A percentile compares a stretch with the other conserved stretches of the same genome.
Evolutionary conservation across 2,113 vertebrate species (phyloP).

Genomic region (Mesitornis unicolor): DNA sequence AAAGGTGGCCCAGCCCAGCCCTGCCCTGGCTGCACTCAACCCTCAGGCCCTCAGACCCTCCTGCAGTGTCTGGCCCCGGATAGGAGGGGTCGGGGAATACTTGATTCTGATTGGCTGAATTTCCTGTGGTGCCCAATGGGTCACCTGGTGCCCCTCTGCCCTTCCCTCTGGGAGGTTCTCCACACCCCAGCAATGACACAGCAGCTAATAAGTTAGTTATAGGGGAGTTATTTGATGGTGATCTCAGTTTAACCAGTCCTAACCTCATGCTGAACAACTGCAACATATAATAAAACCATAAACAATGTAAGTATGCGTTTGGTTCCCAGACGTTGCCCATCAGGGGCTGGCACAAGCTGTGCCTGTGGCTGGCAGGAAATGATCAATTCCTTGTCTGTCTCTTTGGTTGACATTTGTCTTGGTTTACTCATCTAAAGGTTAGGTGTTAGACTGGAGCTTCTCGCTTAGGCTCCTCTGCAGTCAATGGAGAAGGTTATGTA

Average conservation of each 20-base stretch:
- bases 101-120: neutral
- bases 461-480: neutral
- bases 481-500: fast-evolving
- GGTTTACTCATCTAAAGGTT: neutral
- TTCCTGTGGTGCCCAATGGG: fast-evolving
- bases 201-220: neutral
- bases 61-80: neutral
- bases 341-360: neutral
- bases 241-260: neutral
- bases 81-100: fast-evolving
- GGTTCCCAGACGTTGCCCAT: neutral
- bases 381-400: neutral
- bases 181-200: fast-evolving
- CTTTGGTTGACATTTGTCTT: neutral
- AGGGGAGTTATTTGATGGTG: neutral
- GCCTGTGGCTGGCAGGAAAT: neutral
- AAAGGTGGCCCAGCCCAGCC: too few relatives aligned
- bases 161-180: neutral
- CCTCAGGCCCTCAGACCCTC: too few relatives aligned
- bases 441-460: neutral
- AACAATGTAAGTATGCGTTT: neutral
- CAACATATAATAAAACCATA: neutral
- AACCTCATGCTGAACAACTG: neutral
- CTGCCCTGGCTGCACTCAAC: too few relatives aligned
- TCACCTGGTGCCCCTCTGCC: neutral